Percentiles rank a stretch among this genome's conserved stretches.
Evolutionary conservation across 2,888 invertebrate species (phyloP).

Genomic region (Pimpla rufipes): DNA sequence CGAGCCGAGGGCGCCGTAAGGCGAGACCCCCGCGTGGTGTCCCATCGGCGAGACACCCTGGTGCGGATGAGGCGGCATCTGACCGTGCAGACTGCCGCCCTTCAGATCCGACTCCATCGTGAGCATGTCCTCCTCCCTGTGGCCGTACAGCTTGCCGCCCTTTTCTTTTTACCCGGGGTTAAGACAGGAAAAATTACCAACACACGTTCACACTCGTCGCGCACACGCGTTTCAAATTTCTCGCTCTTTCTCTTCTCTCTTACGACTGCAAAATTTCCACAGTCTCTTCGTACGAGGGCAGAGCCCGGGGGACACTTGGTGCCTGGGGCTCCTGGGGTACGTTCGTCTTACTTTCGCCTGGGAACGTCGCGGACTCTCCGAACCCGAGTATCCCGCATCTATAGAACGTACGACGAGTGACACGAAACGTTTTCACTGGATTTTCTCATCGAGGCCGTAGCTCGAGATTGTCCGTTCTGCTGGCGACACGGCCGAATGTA

Average conservation of each 20-base stretch:
- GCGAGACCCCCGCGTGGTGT: constrained; percentile 87
- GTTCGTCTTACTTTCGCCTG: too few species aligned
- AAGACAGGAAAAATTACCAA: constrained; percentile 14
- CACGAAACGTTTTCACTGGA: constrained; percentile 14
- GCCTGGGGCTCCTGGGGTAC: too few species aligned
- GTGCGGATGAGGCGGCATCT: constrained; percentile 93
- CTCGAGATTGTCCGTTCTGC: not conserved
- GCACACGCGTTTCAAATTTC: too few species aligned
- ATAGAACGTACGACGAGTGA: not conserved
- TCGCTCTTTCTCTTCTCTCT: too few species aligned
- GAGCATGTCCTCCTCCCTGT: constrained; percentile 94
- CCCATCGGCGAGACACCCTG: constrained; percentile 89
- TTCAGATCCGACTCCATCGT: constrained; percentile 97
- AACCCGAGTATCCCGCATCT: constrained; percentile 2
- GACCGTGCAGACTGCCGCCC: constrained; percentile 94
- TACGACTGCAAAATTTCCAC: too few species aligned
- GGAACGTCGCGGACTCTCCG: not conserved
- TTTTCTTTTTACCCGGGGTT: constrained; percentile 72
- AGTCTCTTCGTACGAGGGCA: too few species aligned
- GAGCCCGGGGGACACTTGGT: too few species aligned
- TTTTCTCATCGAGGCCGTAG: not conserved
- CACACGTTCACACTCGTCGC: too few species aligned
- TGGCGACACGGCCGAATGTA: not conserved
- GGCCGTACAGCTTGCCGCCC: constrained; percentile 93
- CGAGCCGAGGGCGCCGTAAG: constrained; percentile 91